These are phyloP conservation scores for Batillaria attramentaria DNA, from an alignment of 1,140 invertebrate species.

Conservation along the genomic window DNA sequence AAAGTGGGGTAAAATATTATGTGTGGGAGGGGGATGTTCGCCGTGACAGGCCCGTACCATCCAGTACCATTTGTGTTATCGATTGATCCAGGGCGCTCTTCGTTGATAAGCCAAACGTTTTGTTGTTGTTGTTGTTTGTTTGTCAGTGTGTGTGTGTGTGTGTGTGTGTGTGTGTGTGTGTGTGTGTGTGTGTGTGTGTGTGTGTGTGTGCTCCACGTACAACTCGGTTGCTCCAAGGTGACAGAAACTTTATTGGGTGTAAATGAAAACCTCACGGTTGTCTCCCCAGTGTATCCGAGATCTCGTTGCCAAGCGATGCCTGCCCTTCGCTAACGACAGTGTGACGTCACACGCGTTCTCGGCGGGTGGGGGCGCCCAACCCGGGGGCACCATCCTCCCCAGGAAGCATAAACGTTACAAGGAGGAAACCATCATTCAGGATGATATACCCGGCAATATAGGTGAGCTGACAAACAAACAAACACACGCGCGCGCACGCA, in stretches of 20 bases:
- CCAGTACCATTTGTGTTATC: too few relatives aligned
- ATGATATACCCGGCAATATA: constrained; percentile 10
- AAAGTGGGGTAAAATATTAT: too few relatives aligned
- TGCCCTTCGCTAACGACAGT: constrained; percentile 41
- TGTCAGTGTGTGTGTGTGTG: background rate
- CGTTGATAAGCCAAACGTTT: too few relatives aligned
- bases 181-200: background rate
- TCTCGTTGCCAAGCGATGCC: constrained; percentile 53
- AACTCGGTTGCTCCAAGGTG: background rate
- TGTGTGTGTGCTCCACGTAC: background rate
- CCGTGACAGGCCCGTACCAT: too few relatives aligned
- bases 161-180: background rate
- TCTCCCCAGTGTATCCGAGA: constrained; percentile 52
- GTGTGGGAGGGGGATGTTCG: too few relatives aligned
- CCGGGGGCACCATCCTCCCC: background rate
- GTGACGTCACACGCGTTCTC: background rate
- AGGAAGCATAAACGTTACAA: background rate
- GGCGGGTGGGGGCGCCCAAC: background rate
- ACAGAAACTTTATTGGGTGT: background rate
- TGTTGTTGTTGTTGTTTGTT: too few relatives aligned
- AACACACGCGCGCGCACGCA: background rate
- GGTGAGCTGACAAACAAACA: constrained; percentile 9
- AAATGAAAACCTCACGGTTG: background rate
- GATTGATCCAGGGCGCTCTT: too few relatives aligned
- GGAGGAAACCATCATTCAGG: background rate